Conservation (phyloP, 2,888 invertebrate genomes). For the Elmis aenea region DNA sequence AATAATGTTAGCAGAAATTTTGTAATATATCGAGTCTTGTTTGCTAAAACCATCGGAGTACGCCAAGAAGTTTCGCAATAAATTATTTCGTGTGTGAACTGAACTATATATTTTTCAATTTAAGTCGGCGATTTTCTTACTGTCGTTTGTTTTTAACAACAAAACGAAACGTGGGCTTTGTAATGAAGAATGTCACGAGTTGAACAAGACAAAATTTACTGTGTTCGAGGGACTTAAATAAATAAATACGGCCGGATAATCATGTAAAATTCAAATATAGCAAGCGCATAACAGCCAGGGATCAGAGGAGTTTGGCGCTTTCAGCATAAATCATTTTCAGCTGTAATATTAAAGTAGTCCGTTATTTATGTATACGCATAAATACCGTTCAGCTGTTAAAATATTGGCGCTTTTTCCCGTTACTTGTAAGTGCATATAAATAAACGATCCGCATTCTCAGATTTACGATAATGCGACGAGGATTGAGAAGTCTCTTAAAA, state of each 20-base stretch:
- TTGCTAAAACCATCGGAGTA: no score
- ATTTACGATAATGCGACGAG: constrained; percentile 15
- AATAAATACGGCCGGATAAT: constrained; percentile 15
- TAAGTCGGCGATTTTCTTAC: no score
- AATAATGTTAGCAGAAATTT: no score
- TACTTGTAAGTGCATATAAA: constrained; percentile 17
- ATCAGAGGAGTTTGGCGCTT: constrained; percentile 7
- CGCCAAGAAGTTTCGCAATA: no score
- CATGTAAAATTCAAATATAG: constrained; percentile 15
- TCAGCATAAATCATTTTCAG: constrained; percentile 29
- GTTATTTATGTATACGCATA: constrained; percentile 35
- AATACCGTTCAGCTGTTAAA: constrained; percentile 32
- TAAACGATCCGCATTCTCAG: constrained; percentile 15
- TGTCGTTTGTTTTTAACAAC: no score
- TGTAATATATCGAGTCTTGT: no score
- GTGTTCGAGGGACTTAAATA: constrained; percentile 10
- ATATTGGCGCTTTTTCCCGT: constrained; percentile 26
- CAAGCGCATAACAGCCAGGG: constrained; percentile 10
- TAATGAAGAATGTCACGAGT: background rate
- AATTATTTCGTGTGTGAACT: no score
- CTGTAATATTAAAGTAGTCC: constrained; percentile 34
- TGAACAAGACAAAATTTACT: constrained; percentile 4
- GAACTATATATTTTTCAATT: no score
- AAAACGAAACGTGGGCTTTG: background rate
- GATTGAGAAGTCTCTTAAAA: constrained; percentile 11